Percentiles rank a stretch among this genome's conserved stretches.
Conservation (phyloP, 2,797 vertebrate genomes). For the Cossypha heuglini region DNA sequence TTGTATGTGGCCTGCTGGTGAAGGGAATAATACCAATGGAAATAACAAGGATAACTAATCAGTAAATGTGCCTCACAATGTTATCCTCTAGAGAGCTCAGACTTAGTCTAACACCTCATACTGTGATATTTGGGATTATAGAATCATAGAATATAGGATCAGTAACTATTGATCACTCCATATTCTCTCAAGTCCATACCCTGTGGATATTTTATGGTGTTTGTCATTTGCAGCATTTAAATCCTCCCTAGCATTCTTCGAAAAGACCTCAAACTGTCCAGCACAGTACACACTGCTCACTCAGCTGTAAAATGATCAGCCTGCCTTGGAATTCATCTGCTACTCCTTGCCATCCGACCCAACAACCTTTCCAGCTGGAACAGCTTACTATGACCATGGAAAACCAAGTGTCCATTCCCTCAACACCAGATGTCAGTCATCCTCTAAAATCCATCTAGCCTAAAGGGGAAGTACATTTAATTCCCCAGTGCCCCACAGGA, state of each 20-base stretch:
- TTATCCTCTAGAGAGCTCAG: background rate
- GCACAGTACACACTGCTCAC: conserved; percentile 5
- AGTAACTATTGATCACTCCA: background rate
- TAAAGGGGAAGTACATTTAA: background rate
- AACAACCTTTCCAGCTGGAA: conserved; percentile 59
- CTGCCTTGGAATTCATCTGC: conserved; percentile 45
- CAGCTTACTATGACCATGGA: background rate
- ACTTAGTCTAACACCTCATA: background rate
- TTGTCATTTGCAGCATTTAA: background rate
- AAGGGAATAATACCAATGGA: background rate
- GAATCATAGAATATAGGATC: background rate
- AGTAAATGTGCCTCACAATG: background rate
- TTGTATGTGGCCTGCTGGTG: background rate
- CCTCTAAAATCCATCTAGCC: conserved; percentile 27
- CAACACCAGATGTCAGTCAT: conserved; percentile 59
- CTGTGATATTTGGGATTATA: background rate
- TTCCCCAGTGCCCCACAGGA: background rate
- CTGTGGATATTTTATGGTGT: background rate
- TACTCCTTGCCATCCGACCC: conserved; percentile 38
- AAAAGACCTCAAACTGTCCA: background rate
- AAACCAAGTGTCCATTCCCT: conserved; percentile 46
- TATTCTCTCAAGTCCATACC: background rate
- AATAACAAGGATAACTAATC: background rate
- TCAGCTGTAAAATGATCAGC: conserved; percentile 49
- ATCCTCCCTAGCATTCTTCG: background rate